These are phyloP conservation scores for Spongia lamella DNA, from an alignment of 37 sponge, comb jelly and placozoan species.

Conservation along the genomic window DNA sequence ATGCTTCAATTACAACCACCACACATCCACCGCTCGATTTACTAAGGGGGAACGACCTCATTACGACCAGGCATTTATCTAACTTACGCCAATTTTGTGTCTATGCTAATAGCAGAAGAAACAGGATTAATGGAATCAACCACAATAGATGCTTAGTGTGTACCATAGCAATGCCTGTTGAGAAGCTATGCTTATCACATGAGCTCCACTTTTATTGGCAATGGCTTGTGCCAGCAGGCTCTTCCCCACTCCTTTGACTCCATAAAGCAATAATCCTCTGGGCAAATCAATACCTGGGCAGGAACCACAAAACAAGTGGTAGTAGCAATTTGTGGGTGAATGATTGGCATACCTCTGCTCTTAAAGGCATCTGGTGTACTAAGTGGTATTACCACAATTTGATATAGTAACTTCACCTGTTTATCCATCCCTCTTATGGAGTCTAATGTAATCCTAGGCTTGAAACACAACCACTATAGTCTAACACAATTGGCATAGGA, in stretches of 20 bases:
- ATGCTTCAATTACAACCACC: slow-evolving; percentile 36
- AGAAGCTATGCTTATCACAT: background rate
- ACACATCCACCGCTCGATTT: slow-evolving; percentile 12
- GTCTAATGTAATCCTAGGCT: background rate
- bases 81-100: no score
- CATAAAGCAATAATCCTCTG: slow-evolving; percentile 61
- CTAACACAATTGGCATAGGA: no score
- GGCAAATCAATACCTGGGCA: slow-evolving; percentile 38
- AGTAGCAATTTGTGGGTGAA: background rate
- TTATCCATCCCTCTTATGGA: slow-evolving; percentile 44
- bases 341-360: background rate
- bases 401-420: slow-evolving; percentile 44
- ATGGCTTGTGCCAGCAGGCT: slow-evolving; percentile 55
- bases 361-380: background rate
- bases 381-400: slow-evolving; percentile 52
- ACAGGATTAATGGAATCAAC: background rate
- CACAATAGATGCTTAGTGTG: slow-evolving; percentile 10
- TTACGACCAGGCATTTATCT: slow-evolving; percentile 6
- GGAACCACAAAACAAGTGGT: background rate
- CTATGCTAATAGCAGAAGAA: slow-evolving; percentile 10
- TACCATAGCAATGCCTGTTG: slow-evolving; percentile 39
- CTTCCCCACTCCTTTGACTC: slow-evolving; percentile 71
- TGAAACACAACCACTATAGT: no score
- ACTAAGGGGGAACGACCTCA: slow-evolving; percentile 26
- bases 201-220: background rate